Evolutionary conservation across 2,888 invertebrate species (phyloP).

Genomic region (Theretra japonica): DNA sequence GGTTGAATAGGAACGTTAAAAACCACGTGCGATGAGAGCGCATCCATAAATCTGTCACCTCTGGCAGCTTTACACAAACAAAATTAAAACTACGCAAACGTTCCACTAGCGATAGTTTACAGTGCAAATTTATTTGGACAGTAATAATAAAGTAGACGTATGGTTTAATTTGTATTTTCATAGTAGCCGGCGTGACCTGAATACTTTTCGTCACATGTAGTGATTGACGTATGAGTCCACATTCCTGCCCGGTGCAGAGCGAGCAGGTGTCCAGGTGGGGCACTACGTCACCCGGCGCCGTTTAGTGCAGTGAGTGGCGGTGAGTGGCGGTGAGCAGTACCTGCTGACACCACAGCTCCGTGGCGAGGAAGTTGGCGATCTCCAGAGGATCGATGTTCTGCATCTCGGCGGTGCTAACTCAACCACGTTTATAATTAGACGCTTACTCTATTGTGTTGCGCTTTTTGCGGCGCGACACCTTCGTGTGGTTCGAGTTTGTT

Average conservation of each 20-base stretch:
- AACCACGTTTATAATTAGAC: slow-evolving; percentile 83
- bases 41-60: slow-evolving; percentile 60
- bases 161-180: slow-evolving; percentile 20
- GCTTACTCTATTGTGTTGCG: slow-evolving; percentile 84
- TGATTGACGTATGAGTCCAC: slow-evolving; percentile 18
- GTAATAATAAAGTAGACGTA: slow-evolving; percentile 33
- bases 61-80: slow-evolving; percentile 33
- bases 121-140: slow-evolving; percentile 44
- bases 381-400: slow-evolving; percentile 91
- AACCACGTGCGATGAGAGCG: slow-evolving; percentile 52
- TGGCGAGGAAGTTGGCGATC: slow-evolving; percentile 93
- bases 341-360: slow-evolving; percentile 94
- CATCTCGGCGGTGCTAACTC: slow-evolving; percentile 72
- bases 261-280: not conserved
- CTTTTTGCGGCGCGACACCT: slow-evolving; percentile 84
- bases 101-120: slow-evolving; percentile 39
- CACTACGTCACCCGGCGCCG: not conserved
- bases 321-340: slow-evolving; percentile 66
- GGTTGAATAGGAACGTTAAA: slow-evolving; percentile 33
- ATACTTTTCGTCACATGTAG: slow-evolving; percentile 27
- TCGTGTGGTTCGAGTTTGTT: slow-evolving; percentile 82
- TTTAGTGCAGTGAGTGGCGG: not conserved
- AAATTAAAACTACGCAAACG: slow-evolving; percentile 42
- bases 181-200: slow-evolving; percentile 26
- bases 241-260: not conserved